Percentiles rank a stretch among this genome's conserved stretches.
Conservation (phyloP, 92 coral and sea anemone genomes). For the Zoanthus sociatus region DNA sequence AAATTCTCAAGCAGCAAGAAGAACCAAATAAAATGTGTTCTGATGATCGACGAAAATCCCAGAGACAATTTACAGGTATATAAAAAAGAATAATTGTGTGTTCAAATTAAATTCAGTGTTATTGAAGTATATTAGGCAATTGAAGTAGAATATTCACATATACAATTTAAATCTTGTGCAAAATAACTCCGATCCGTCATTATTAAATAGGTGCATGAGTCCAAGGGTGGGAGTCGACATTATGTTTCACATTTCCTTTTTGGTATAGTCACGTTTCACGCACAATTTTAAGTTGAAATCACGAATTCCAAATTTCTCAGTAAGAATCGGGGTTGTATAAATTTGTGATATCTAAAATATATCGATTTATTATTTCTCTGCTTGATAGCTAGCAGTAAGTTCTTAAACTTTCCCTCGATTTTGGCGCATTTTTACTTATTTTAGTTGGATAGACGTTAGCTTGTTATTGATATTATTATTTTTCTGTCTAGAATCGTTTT, state of each 20-base stretch:
- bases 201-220: not conserved
- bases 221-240: conserved; percentile 1
- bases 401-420: not conserved
- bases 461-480: no score
- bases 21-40: not conserved
- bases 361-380: not conserved
- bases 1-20: conserved; percentile 28
- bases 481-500: not conserved
- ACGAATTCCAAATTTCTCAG: not conserved
- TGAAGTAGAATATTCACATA: not conserved
- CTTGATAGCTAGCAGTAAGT: not conserved
- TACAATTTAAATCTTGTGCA: conserved; percentile 7
- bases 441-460: not conserved
- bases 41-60: conserved; percentile 5
- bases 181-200: not conserved
- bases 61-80: conserved; percentile 3
- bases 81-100: not conserved
- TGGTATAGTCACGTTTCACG: conserved; percentile 7
- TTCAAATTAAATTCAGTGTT: not conserved
- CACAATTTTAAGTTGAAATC: not conserved
- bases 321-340: not conserved
- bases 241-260: not conserved
- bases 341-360: not conserved
- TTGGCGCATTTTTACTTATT: conserved; percentile 3
- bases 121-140: not conserved